A percentile compares a stretch with the other conserved stretches of the same genome.
phyloP scores from a whole-genome alignment of 2,113 vertebrate species.

The Ginglymostoma cirratum region DNA sequence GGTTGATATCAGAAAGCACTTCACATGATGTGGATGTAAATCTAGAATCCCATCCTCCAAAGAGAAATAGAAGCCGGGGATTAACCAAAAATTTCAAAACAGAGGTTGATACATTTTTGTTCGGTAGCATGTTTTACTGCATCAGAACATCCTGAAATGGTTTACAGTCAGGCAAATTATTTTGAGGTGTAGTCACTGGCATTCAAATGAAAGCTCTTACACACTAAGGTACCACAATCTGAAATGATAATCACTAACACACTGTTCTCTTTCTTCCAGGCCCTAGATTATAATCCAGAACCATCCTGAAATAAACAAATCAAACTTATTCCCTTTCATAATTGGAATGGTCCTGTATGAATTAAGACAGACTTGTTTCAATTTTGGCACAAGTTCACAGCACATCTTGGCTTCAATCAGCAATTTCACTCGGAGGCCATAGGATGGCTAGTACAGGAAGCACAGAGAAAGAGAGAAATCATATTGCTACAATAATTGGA shows the following conservation, averaged over 20 bases:
- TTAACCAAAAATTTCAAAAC: not conserved
- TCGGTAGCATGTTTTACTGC: not conserved
- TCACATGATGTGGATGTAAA: not conserved
- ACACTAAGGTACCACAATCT: not conserved
- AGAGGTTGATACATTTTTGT: not conserved
- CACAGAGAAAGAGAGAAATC: constrained; percentile 3
- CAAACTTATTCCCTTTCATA: not conserved
- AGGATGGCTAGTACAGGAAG: constrained; percentile 16
- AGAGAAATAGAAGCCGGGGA: not conserved
- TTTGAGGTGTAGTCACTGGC: not conserved
- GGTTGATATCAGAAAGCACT: not conserved
- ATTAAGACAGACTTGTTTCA: not conserved
- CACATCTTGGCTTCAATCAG: not conserved
- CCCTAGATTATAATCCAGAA: not conserved
- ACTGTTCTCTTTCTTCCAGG: not conserved
- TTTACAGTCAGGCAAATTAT: not conserved
- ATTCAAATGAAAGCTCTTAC: not conserved
- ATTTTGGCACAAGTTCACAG: not conserved
- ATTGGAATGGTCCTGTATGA: not conserved
- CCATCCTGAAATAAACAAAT: constrained; percentile 6
- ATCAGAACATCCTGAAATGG: not conserved
- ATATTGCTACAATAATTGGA: not conserved
- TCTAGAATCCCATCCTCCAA: not conserved
- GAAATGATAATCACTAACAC: not conserved
- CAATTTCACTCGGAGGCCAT: constrained; percentile 18